Evolutionary conservation across 2,113 vertebrate species (phyloP).

Genomic region (Oryzias javanicus): DNA sequence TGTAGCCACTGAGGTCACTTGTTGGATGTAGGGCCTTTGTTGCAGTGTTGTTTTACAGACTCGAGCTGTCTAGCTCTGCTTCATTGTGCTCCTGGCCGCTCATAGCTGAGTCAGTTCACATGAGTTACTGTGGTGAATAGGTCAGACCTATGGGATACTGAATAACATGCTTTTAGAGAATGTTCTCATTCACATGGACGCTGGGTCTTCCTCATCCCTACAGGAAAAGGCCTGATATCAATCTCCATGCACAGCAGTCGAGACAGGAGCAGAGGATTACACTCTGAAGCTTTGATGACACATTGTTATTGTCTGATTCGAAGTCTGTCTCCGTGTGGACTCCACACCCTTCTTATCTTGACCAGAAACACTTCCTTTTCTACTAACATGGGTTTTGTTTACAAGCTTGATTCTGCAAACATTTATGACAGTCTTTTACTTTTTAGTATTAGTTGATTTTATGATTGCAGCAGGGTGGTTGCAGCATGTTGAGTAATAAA

Average conservation of each 20-base stretch:
- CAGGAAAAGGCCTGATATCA: constrained; percentile 68
- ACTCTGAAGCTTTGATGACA: constrained; percentile 11
- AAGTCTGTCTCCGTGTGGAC: constrained; percentile 10
- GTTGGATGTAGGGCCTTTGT: constrained; percentile 70
- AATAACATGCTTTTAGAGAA: constrained; percentile 65
- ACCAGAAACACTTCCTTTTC: constrained; percentile 4
- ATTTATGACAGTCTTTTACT: too few relatives aligned
- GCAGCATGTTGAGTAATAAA: not conserved
- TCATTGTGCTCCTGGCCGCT: constrained; percentile 57
- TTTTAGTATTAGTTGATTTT: constrained; percentile 32
- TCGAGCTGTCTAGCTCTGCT: constrained; percentile 44
- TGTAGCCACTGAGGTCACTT: constrained; percentile 65
- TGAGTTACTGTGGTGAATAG: constrained; percentile 66
- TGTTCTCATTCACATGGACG: constrained; percentile 36
- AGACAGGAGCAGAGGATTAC: constrained; percentile 48
- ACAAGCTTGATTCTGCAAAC: too few relatives aligned
- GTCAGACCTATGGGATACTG: constrained; percentile 44
- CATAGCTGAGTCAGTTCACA: constrained; percentile 63
- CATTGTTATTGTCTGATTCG: constrained; percentile 8
- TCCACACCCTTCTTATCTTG: not conserved
- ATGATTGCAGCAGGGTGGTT: not conserved
- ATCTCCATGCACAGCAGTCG: constrained; percentile 62
- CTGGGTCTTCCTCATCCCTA: constrained; percentile 43
- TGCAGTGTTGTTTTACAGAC: constrained; percentile 67
- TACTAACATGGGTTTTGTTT: not conserved